These are phyloP conservation scores for Cyprinodon brontotheroides DNA, from an alignment of 2,113 vertebrate species.

Conservation along the genomic window DNA sequence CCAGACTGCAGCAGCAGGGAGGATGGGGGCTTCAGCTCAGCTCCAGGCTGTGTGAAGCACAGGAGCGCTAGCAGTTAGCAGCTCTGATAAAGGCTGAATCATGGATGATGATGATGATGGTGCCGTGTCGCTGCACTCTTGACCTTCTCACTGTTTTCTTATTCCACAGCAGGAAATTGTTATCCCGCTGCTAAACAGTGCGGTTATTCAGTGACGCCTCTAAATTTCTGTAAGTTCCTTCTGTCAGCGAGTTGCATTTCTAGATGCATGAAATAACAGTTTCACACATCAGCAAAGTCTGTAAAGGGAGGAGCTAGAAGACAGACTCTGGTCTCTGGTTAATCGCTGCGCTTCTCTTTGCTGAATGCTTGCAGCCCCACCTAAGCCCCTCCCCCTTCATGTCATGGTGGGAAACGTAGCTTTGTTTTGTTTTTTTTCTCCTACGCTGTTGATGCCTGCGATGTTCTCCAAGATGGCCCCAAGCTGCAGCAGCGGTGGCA, in stretches of 20 bases:
- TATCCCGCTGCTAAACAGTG: constrained; percentile 83
- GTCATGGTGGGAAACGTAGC: too few relatives aligned
- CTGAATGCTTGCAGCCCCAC: constrained; percentile 51
- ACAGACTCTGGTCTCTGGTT: constrained; percentile 4
- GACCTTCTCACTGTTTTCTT: constrained; percentile 70
- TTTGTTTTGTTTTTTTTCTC: neutral
- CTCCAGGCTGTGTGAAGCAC: neutral
- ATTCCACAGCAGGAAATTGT: constrained; percentile 82
- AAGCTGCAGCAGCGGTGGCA: constrained; percentile 67
- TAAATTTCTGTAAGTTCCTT: constrained; percentile 84
- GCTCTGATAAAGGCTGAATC: constrained; percentile 44
- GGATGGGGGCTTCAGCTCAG: neutral
- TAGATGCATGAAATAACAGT: constrained; percentile 77
- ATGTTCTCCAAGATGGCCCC: constrained; percentile 59
- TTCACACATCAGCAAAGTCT: constrained; percentile 67
- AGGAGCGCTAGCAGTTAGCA: constrained; percentile 41
- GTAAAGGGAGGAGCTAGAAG: constrained; percentile 10
- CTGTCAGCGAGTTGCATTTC: constrained; percentile 77
- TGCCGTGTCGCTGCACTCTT: constrained; percentile 65
- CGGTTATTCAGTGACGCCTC: constrained; percentile 82
- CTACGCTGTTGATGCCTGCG: constrained; percentile 20
- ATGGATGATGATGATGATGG: constrained; percentile 10
- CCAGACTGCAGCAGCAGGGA: constrained; percentile 11
- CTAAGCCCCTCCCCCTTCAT: neutral
- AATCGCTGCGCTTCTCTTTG: constrained; percentile 49